Conservation (phyloP, 2,113 vertebrate genomes). For the Psophia crepitans region DNA sequence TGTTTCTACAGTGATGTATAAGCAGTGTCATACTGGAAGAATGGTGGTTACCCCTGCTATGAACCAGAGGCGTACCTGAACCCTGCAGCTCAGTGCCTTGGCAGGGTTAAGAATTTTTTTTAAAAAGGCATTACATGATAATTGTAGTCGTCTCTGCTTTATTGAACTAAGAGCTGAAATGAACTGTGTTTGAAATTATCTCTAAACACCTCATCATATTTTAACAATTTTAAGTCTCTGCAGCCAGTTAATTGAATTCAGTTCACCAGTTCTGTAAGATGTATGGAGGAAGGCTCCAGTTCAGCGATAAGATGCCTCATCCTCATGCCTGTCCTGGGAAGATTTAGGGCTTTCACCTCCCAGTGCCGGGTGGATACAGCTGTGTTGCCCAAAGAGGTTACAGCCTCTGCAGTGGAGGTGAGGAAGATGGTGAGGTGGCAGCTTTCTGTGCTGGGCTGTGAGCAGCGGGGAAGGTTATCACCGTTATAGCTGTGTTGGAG, state of each 20-base stretch:
- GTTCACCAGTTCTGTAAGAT: neutral
- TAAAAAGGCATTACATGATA: neutral
- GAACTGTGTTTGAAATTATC: no score
- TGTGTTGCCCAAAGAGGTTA: neutral
- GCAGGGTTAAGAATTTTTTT: neutral
- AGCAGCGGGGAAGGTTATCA: fast-evolving
- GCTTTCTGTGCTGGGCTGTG: neutral
- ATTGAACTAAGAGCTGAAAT: neutral
- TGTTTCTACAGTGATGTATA: fast-evolving
- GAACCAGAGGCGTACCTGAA: neutral
- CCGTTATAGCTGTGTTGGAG: neutral
- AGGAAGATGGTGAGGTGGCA: neutral
- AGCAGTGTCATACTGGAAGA: neutral
- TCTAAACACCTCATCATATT: neutral
- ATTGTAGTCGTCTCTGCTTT: conserved; percentile 16
- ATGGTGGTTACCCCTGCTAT: neutral
- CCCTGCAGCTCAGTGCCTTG: no score
- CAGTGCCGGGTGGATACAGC: no score
- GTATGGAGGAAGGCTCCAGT: neutral
- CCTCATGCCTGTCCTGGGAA: neutral
- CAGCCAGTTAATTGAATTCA: neutral
- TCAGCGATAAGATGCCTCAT: neutral
- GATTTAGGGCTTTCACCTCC: neutral
- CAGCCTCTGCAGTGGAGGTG: neutral
- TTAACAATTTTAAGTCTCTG: neutral